A percentile compares a stretch with the other conserved stretches of the same genome.
These are phyloP conservation scores for Vulpes vulpes DNA, from an alignment of 2,113 vertebrate species.

Conservation along the genomic window DNA sequence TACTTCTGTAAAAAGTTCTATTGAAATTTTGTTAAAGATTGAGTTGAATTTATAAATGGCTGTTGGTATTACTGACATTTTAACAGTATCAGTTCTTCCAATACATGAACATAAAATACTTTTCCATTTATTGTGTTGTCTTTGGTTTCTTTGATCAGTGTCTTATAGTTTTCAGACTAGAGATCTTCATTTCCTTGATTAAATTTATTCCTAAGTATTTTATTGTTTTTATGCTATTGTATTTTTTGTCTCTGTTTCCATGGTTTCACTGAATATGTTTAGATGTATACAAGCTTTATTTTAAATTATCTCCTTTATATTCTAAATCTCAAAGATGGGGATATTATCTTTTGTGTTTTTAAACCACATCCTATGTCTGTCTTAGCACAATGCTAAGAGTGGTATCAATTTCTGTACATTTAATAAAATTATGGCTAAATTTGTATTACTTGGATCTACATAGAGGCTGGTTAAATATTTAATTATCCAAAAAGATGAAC, in stretches of 20 bases:
- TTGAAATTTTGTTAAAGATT: background rate
- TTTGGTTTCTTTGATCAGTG: background rate
- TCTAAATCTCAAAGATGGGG: background rate
- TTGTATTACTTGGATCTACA: background rate
- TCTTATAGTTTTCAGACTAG: background rate
- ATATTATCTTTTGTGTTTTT: background rate
- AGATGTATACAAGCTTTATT: background rate
- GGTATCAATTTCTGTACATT: background rate
- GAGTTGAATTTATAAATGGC: background rate
- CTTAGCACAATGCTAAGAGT: background rate
- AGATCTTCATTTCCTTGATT: background rate
- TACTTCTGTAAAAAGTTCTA: background rate
- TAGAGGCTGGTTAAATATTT: background rate
- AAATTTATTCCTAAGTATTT: background rate
- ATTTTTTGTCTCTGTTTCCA: background rate
- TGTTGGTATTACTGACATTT: background rate
- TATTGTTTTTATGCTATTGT: background rate
- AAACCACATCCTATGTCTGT: background rate
- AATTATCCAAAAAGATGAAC: background rate
- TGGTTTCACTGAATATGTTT: background rate
- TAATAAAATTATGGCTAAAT: background rate
- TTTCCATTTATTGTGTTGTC: background rate
- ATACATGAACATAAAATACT: background rate
- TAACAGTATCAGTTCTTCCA: background rate
- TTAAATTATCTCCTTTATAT: background rate